Evolutionary conservation across 2,113 vertebrate species (phyloP).

Genomic region (Hiodon alosoides): DNA sequence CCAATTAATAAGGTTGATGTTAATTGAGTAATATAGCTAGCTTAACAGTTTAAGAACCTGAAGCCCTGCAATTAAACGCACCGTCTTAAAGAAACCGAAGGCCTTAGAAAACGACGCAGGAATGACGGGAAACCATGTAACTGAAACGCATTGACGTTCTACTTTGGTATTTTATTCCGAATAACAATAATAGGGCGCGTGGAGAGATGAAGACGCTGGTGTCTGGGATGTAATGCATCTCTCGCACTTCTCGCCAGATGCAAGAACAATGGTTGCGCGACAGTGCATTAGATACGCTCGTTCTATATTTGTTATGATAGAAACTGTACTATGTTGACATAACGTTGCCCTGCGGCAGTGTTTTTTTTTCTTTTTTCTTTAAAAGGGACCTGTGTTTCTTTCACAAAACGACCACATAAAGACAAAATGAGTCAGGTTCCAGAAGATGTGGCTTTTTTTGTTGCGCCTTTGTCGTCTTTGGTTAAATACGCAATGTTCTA

Average conservation of each 20-base stretch:
- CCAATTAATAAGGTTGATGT: too few species aligned
- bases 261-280: constrained; percentile 19
- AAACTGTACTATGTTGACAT: constrained; percentile 7
- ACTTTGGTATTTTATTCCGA: too few species aligned
- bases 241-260: neutral
- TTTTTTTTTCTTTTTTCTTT: too few species aligned
- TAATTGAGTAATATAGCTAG: neutral
- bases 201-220: neutral
- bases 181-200: too few species aligned
- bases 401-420: constrained; percentile 17
- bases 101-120: neutral
- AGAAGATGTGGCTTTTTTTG: constrained; percentile 33
- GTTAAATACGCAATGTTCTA: constrained; percentile 52
- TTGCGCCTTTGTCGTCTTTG: constrained; percentile 34
- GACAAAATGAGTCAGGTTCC: constrained; percentile 25
- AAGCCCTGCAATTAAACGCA: neutral
- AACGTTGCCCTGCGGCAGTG: constrained; percentile 15
- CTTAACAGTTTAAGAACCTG: neutral
- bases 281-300: neutral
- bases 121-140: too few species aligned
- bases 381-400: constrained; percentile 4
- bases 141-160: too few species aligned
- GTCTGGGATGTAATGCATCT: neutral
- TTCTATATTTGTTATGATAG: neutral
- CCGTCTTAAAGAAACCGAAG: neutral